phyloP scores from a whole-genome alignment of 1,140 invertebrate genomes.

The Zaprionus davidi region DNA sequence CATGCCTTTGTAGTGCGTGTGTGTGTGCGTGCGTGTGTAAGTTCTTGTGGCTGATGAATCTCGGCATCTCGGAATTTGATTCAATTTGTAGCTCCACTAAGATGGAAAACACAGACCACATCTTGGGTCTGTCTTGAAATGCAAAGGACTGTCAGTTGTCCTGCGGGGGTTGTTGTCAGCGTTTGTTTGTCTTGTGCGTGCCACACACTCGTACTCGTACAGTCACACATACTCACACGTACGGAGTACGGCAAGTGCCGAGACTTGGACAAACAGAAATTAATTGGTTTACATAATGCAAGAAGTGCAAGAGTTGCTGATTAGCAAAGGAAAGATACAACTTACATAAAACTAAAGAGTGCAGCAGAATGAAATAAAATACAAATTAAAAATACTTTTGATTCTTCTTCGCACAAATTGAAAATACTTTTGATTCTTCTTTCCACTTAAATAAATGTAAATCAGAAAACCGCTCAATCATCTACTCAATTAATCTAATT shows the following conservation, averaged over 20 bases:
- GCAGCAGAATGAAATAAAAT: neutral
- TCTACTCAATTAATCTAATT: conserved; percentile 34
- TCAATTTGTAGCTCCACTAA: conserved; percentile 47
- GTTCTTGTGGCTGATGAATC: conserved; percentile 62
- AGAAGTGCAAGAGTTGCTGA: conserved; percentile 1
- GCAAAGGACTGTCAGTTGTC: conserved; percentile 24
- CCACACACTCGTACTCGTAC: conserved; percentile 7
- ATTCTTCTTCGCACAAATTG: neutral
- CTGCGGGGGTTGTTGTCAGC: conserved; percentile 10
- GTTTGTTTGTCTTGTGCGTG: conserved; percentile 33
- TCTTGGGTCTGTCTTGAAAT: conserved; percentile 38
- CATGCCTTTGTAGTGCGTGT: conserved; percentile 36
- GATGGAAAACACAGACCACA: conserved; percentile 26
- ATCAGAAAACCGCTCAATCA: conserved; percentile 18
- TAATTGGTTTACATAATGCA: conserved; percentile 21
- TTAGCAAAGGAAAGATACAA: neutral
- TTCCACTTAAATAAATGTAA: conserved; percentile 7
- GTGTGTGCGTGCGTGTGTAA: conserved; percentile 21
- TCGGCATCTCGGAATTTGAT: conserved; percentile 48
- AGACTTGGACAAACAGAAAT: conserved; percentile 5
- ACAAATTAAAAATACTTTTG: neutral
- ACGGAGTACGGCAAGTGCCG: conserved; percentile 7
- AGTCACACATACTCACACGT: neutral
- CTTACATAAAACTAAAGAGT: neutral
- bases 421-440: neutral